Percentiles rank a stretch among this genome's conserved stretches.
Conservation (phyloP, 2,888 invertebrate genomes). For the Epicampocera succincta region DNA sequence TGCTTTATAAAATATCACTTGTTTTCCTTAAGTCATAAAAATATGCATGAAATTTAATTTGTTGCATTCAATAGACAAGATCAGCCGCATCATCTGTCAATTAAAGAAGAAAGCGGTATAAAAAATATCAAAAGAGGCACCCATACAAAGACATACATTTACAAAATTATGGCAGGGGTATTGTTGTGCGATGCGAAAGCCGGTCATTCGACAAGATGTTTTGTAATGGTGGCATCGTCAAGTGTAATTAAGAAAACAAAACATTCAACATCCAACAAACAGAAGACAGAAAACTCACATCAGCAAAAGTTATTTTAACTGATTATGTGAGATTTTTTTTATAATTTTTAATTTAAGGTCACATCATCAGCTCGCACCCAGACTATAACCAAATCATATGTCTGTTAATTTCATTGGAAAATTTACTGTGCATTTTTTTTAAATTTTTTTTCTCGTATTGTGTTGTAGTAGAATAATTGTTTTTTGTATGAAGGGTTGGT, state of each 20-base stretch:
- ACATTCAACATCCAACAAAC: slow-evolving; percentile 22
- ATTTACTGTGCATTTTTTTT: slow-evolving; percentile 16
- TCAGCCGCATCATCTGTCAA: neutral
- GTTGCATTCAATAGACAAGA: neutral
- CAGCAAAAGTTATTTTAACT: neutral
- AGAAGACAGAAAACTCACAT: slow-evolving; percentile 18
- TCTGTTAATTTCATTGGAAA: slow-evolving; percentile 50
- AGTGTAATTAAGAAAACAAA: neutral
- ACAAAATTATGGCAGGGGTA: slow-evolving; percentile 4
- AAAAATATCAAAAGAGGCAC: neutral
- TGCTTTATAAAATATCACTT: neutral
- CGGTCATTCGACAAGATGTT: slow-evolving; percentile 16
- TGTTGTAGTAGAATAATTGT: slow-evolving; percentile 11
- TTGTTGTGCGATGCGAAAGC: neutral
- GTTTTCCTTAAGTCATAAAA: neutral
- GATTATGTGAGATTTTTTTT: slow-evolving; percentile 32
- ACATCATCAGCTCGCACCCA: slow-evolving; percentile 42
- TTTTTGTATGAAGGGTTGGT: slow-evolving; percentile 14
- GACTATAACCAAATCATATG: slow-evolving; percentile 52
- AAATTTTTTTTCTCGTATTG: slow-evolving; percentile 4
- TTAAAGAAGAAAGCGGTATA: slow-evolving; percentile 25
- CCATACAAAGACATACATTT: neutral
- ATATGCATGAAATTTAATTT: slow-evolving; percentile 17
- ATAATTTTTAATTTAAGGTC: slow-evolving; percentile 49
- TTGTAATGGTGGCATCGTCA: neutral